Evolutionary conservation across 2,113 vertebrate species (phyloP).

Genomic region (Suncus etruscus): DNA sequence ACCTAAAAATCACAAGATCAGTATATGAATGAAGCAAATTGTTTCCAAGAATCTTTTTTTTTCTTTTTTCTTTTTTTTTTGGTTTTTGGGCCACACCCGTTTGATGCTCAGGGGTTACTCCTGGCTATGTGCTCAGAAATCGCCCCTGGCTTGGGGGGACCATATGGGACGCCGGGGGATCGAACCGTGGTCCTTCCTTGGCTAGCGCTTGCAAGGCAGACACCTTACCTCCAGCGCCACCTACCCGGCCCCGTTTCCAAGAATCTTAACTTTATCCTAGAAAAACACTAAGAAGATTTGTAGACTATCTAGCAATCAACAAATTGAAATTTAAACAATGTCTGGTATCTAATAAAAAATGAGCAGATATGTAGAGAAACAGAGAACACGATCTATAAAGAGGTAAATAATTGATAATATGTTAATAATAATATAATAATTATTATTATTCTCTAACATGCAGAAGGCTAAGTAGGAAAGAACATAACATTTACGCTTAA

Average conservation of each 20-base stretch:
- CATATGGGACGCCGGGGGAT: too few species aligned
- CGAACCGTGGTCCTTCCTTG: too few species aligned
- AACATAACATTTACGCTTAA: not conserved
- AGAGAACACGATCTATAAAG: not conserved
- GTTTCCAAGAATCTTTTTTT: conserved; percentile 27
- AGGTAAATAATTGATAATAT: conserved; percentile 9
- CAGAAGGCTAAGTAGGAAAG: not conserved
- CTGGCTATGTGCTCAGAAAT: too few species aligned
- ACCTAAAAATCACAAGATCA: not conserved
- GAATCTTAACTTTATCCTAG: not conserved
- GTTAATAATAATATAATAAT: not conserved
- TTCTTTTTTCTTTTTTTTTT: too few species aligned
- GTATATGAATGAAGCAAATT: not conserved
- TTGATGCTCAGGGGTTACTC: too few species aligned
- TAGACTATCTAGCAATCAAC: not conserved
- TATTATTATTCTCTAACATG: not conserved
- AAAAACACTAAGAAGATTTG: conserved; percentile 9
- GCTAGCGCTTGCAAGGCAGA: too few species aligned
- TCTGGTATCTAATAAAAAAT: not conserved
- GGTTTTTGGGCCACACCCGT: too few species aligned
- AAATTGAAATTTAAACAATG: not conserved
- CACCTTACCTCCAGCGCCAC: too few species aligned
- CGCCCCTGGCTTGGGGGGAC: too few species aligned
- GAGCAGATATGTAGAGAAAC: not conserved
- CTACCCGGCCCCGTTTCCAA: too few species aligned